Conservation (phyloP, 2,797 vertebrate genomes). For the Martes flavigula region DNA sequence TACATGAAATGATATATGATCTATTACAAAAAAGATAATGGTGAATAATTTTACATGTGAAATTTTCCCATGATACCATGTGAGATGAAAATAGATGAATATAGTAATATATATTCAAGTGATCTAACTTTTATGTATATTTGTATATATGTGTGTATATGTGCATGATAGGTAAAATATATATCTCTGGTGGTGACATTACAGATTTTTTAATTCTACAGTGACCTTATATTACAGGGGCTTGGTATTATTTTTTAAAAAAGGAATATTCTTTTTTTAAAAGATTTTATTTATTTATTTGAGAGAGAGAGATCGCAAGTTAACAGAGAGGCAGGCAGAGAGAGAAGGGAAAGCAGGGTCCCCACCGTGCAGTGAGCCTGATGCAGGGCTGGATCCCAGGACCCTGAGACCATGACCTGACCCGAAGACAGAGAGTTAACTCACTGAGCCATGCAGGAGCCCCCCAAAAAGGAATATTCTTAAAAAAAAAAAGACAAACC, state of each 20-base stretch:
- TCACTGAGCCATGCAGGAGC: no score
- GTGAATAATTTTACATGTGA: not conserved
- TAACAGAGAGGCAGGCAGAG: no score
- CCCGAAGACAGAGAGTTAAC: no score
- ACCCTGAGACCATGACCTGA: no score
- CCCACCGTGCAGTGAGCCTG: no score
- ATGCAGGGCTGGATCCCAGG: no score
- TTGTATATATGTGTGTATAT: not conserved
- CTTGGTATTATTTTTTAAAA: not conserved
- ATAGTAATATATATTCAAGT: not conserved
- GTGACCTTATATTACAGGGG: not conserved
- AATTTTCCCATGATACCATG: not conserved
- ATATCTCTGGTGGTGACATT: not conserved
- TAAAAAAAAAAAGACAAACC: not conserved
- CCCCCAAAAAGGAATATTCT: not conserved
- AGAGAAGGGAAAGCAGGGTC: no score
- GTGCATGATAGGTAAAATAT: not conserved
- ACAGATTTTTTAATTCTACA: not conserved
- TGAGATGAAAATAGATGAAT: not conserved
- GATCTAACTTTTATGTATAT: not conserved
- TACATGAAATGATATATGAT: not conserved
- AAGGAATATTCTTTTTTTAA: not conserved
- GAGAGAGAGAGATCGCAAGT: no score
- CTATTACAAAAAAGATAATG: slow-evolving; percentile 12
- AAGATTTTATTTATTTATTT: no score